Conservation (phyloP, 2,888 invertebrate species). For the Eubasilissa splendida region DNA sequence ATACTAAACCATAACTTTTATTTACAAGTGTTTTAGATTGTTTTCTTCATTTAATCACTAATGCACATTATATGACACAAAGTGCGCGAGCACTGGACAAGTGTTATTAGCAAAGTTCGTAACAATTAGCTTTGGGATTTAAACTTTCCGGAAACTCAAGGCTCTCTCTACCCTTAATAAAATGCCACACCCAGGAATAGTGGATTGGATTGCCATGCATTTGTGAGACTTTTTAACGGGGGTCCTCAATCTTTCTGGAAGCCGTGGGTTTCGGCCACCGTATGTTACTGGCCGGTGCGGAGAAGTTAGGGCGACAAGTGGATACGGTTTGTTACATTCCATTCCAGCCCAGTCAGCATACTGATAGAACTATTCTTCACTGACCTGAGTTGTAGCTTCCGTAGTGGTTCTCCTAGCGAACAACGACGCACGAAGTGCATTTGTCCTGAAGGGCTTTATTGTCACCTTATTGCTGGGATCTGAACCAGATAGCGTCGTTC, state of each 20-base stretch:
- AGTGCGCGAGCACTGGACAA: conserved; percentile 50
- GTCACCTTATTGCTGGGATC: conserved; percentile 63
- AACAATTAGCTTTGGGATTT: conserved; percentile 46
- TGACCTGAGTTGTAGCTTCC: conserved; percentile 61
- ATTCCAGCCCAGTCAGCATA: conserved; percentile 21
- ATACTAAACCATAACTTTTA: conserved; percentile 10
- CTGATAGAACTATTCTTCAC: conserved; percentile 57
- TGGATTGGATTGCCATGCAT: conserved; percentile 48
- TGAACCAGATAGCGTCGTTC: conserved; percentile 63
- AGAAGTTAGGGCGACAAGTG: conserved; percentile 31
- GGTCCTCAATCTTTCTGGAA: conserved; percentile 30
- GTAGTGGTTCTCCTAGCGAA: conserved; percentile 65
- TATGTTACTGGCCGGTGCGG: conserved; percentile 53
- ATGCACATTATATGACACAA: conserved; percentile 47
- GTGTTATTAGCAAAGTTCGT: conserved; percentile 39
- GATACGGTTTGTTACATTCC: conserved; percentile 30
- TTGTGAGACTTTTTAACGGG: conserved; percentile 23
- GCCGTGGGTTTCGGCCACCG: conserved; percentile 32
- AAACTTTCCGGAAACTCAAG: conserved; percentile 20
- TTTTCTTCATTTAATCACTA: conserved; percentile 25
- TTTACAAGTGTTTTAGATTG: conserved; percentile 25
- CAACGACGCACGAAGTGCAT: conserved; percentile 66
- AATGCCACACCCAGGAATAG: conserved; percentile 48
- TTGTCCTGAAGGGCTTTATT: conserved; percentile 67
- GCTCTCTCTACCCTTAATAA: conserved; percentile 12